Evolutionary conservation across 2,888 invertebrate species (phyloP).

Genomic region (Mechanitis messenoides): DNA sequence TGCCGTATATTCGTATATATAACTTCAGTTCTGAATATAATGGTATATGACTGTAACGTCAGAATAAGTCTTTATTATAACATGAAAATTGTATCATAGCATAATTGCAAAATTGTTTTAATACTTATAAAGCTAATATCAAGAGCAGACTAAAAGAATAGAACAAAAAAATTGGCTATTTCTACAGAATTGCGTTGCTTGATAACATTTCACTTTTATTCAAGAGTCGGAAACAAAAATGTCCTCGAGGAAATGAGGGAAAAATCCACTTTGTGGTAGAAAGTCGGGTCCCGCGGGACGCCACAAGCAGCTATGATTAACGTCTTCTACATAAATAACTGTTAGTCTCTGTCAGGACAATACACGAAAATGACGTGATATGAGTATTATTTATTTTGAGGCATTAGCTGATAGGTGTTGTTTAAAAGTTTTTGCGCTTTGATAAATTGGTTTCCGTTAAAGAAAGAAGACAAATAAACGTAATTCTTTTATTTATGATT

Average conservation of each 20-base stretch:
- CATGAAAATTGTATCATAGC: neutral
- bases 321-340: slow-evolving; percentile 47
- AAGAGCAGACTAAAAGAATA: neutral
- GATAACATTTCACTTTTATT: slow-evolving; percentile 51
- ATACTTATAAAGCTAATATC: neutral
- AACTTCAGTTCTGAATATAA: neutral
- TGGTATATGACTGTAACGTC: neutral
- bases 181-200: slow-evolving; percentile 40
- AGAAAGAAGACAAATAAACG: neutral
- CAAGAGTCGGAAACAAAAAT: slow-evolving; percentile 54
- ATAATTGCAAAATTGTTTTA: neutral
- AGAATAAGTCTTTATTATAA: neutral
- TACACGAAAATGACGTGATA: slow-evolving; percentile 21
- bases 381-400: slow-evolving; percentile 23
- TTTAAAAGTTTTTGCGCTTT: neutral
- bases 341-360: slow-evolving; percentile 28
- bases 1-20: slow-evolving; percentile 16
- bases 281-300: slow-evolving; percentile 38
- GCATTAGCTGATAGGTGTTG: slow-evolving; percentile 22
- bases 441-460: slow-evolving; percentile 2
- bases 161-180: neutral
- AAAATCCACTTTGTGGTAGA: slow-evolving; percentile 42
- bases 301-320: slow-evolving; percentile 48
- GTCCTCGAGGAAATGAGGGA: slow-evolving; percentile 57
- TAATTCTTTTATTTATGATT: neutral